These are phyloP conservation scores for Phoenicopterus ruber DNA, from an alignment of 2,113 vertebrate species.

Conservation along the genomic window DNA sequence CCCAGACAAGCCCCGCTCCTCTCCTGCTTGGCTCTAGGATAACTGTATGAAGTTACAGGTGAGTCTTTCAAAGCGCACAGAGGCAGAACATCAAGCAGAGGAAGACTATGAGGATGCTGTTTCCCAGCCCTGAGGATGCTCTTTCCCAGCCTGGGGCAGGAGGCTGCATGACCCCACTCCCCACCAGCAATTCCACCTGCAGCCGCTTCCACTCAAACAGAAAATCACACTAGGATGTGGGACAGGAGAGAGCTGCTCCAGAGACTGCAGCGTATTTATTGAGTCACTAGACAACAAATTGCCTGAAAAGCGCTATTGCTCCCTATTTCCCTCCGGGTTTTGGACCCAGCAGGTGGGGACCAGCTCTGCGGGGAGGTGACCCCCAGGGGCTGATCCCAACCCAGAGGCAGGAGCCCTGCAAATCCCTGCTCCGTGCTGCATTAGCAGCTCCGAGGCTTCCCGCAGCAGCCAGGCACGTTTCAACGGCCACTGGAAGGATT, in stretches of 20 bases:
- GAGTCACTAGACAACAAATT: neutral
- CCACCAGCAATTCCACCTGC: fast-evolving
- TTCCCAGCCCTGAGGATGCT: neutral
- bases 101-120: neutral
- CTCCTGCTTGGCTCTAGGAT: neutral
- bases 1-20: neutral
- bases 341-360: neutral
- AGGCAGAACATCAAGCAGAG: fast-evolving
- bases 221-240: fast-evolving
- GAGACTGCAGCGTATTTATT: fast-evolving
- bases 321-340: neutral
- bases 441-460: neutral
- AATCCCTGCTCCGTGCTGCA: neutral
- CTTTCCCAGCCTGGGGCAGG: neutral
- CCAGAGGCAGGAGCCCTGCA: neutral
- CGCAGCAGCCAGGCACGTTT: neutral
- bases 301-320: neutral
- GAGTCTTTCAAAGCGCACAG: neutral
- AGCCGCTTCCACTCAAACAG: neutral
- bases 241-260: neutral
- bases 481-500: neutral
- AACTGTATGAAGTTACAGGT: too few species aligned
- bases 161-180: fast-evolving
- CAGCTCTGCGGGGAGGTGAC: neutral
- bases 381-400: neutral